These are phyloP conservation scores for Pygoscelis adeliae DNA, from an alignment of 2,113 vertebrate genomes.

Conservation along the genomic window DNA sequence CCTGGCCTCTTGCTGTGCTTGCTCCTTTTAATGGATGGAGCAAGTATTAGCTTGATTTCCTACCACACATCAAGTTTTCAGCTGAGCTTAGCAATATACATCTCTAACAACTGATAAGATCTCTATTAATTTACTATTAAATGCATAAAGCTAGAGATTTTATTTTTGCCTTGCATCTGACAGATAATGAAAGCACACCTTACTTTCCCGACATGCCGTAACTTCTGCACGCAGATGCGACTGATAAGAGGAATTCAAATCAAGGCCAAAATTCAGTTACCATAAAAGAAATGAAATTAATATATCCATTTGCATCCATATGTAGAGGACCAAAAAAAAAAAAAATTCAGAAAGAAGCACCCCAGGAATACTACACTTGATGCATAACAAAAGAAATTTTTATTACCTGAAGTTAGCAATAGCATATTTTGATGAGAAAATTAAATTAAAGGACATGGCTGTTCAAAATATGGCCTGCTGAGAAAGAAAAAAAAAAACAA, in stretches of 20 bases:
- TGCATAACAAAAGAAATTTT: background rate
- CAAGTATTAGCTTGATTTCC: conserved; percentile 41
- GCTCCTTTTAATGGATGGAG: background rate
- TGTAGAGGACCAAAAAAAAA: background rate
- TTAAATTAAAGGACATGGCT: background rate
- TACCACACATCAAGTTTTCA: background rate
- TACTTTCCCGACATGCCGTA: background rate
- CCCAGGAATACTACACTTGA: background rate
- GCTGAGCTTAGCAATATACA: conserved; percentile 1
- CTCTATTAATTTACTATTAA: conserved; percentile 20
- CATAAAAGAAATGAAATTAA: background rate
- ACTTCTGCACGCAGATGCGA: background rate
- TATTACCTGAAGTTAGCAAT: background rate
- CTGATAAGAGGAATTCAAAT: background rate
- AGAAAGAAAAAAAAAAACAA: background rate
- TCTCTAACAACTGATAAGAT: background rate
- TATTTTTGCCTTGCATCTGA: background rate
- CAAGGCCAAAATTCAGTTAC: background rate
- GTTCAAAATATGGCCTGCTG: background rate
- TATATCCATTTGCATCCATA: background rate
- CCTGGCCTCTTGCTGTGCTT: background rate
- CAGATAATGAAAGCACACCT: background rate
- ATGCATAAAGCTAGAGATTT: background rate
- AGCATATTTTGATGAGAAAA: background rate
- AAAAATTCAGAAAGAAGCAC: background rate